Evolutionary conservation across 2,113 vertebrate genomes (phyloP).

Genomic region (Aspiorhynchus laticeps): DNA sequence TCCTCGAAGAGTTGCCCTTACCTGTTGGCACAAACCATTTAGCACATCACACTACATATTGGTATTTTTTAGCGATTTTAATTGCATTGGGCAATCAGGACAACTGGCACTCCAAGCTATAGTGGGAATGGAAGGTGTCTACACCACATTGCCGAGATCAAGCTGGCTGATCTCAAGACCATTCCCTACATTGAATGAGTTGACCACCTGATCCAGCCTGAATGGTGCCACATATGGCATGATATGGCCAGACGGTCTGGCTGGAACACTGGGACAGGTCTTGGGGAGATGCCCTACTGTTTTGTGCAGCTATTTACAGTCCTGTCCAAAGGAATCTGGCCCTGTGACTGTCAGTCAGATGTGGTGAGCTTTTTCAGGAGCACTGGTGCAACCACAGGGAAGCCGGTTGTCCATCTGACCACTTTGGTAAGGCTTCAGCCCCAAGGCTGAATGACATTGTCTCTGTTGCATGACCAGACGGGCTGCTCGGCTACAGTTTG

Average conservation of each 20-base stretch:
- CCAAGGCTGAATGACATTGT: constrained; percentile 77
- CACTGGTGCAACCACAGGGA: constrained; percentile 78
- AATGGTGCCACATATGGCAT: constrained; percentile 73
- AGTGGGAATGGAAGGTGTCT: not conserved
- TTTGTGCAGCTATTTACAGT: constrained; percentile 75
- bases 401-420: constrained; percentile 79
- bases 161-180: not conserved
- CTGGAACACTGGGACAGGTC: constrained; percentile 64
- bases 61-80: constrained; percentile 15
- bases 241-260: constrained; percentile 67
- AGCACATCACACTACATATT: not conserved
- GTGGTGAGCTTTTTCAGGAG: constrained; percentile 64
- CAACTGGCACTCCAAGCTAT: not conserved
- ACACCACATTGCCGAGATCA: constrained; percentile 9
- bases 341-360: constrained; percentile 75
- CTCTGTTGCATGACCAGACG: constrained; percentile 76
- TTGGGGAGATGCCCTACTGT: constrained; percentile 65
- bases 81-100: constrained; percentile 12
- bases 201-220: constrained; percentile 57
- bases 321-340: constrained; percentile 76
- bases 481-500: constrained; percentile 78
- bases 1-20: not conserved
- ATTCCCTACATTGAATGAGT: not conserved
- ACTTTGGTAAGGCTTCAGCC: constrained; percentile 73
- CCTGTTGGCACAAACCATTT: not conserved